phyloP scores from a whole-genome alignment of 2,113 vertebrate genomes.

The Thalassarche chlororhynchos region DNA sequence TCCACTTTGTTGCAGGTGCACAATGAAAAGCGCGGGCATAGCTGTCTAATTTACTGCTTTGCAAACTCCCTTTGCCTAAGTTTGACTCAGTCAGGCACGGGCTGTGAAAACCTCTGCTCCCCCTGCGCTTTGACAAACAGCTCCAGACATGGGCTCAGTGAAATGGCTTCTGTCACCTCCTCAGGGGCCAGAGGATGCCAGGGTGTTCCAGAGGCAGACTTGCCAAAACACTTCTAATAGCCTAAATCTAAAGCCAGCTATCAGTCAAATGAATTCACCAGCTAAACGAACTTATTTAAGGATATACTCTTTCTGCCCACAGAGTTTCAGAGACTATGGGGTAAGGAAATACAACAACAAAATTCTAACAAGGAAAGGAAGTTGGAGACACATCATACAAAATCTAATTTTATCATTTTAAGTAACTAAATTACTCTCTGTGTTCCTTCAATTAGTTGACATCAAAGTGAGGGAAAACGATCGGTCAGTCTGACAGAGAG shows the following conservation, averaged over 20 bases:
- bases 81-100: background rate
- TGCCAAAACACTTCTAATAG: background rate
- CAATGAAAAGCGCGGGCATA: rapidly evolving
- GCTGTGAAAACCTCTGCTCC: background rate
- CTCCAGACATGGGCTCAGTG: background rate
- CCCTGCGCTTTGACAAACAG: background rate
- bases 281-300: background rate
- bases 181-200: background rate
- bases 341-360: background rate
- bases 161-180: background rate
- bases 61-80: background rate
- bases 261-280: background rate
- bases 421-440: background rate
- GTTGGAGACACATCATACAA: background rate
- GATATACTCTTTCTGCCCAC: background rate
- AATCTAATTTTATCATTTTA: background rate
- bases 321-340: background rate
- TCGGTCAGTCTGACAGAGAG: background rate
- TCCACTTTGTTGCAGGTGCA: background rate
- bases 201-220: background rate
- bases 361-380: background rate
- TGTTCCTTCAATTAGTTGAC: background rate
- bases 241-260: background rate
- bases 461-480: background rate
- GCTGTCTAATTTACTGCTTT: background rate